Base-by-base conservation (phyloP, 2,113 vertebrate genomes). In the Leptosomus discolor region DNA sequence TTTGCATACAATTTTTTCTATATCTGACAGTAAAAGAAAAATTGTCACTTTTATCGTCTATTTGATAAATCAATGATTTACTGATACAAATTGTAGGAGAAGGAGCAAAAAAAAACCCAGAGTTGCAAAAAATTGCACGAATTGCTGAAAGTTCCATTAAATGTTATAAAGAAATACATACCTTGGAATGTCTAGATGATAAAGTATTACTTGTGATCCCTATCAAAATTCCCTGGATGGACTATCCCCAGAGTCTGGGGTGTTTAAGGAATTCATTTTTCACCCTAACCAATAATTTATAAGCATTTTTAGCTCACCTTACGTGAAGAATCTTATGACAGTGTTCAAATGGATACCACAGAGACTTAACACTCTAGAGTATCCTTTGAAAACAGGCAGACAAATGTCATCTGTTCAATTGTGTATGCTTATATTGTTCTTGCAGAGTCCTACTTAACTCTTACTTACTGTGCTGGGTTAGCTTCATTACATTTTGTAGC, bases 41-140 rank as follows among this genome's bases (percentile, higher is more conserved):
- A 93, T 39, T 76, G 34, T 91, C 39, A 64, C 68, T 97, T 94
- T 96, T 96, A 82, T 93, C 54, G 43, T 74, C 41, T 92, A n/a
- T 64, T 96, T 90, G 91, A 77, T 97, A 94, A 96, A 97, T 78
- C 29, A 92, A 93, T 20, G 7, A 91, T 91, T 95, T 93, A 94
- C 76, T 85, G 73, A 85, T 92, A 77, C 48, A 67, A 96, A 32
- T 39, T 74, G 51, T 70, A 90, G 36, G 4, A 80, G 36, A 34
- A 71, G 6, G 30, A 78, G 27, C 27, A 11, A n/a, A 74, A 75
- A 32, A 71, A 43, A 78, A 71, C 34, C 11, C 24, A 27, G 21
- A 71, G 16, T 17, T 73, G 32, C 24, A 78, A 95, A 29, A 89
- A 57, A 76, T 64, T 86, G 24, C 53, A 79, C 69, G 12, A 83